Base-by-base conservation (phyloP, 1,140 invertebrate genomes). In the Sesamia nonagrioides region DNA sequence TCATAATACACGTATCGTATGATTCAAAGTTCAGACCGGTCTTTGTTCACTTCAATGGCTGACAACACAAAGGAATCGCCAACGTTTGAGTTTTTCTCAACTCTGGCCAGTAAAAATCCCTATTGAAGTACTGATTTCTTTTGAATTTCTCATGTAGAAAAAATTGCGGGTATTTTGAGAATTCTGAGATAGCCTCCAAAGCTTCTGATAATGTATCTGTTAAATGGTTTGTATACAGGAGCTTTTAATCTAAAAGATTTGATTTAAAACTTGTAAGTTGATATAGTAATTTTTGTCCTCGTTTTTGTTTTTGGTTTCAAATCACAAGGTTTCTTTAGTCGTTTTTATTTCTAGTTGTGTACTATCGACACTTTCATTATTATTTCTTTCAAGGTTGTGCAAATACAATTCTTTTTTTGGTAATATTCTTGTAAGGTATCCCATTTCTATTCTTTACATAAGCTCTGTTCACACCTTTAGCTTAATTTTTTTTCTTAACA, bases 31-130 rank as follows among this genome's bases (percentile, higher is more conserved):
- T 27, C 56, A 63, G 58, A 45, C 21, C 35, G 21, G 13, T 15
- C 42, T 37, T 75, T 75, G 56, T 75, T 63, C 73, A 37, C 42
- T 50, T 75, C 73, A 75, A 61, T 63, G 45, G 73, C 58, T 63
- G 58, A 61, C 58, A 75, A 63, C 45, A 75, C 73, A 75, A 75
- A 75, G 27, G 45, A 37, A 40, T n/a, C 73, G 73, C 42, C 9
- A 37, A 75, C 58, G 56, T 74, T 74, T 74, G 37, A 72, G 69
- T 35, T 72, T 72, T 66, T 69, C 66, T 27, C 71, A 40, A 74
- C 71, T 60, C 60, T 50, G 45, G 73, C 40, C 13, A 63, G 56
- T 68, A 48, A 42, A 66, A 50, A 50, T 63, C 73, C 42, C 42
- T 61, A 75, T 75, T 63, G 73, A 69, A 48, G 37, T 48, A 74